These are phyloP conservation scores for Ptyas mucosa DNA, from an alignment of 2,113 vertebrate species.

Conservation along the genomic window DNA sequence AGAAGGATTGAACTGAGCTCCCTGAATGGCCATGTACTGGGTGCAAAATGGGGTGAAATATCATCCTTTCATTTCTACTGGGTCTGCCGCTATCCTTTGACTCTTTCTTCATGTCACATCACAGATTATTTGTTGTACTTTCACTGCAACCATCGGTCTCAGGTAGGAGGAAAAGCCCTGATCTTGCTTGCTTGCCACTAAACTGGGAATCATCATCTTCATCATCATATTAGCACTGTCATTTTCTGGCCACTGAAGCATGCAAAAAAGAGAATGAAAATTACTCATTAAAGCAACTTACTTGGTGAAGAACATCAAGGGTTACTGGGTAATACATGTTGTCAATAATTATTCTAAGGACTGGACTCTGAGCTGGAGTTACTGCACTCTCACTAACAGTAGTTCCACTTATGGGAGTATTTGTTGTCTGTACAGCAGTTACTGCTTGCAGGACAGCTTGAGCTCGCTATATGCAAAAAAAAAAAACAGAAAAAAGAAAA, in stretches of 20 bases:
- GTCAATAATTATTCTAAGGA: constrained; percentile 97
- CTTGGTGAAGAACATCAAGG: constrained; percentile 96
- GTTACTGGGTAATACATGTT: constrained; percentile 99
- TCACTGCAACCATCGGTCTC: background rate
- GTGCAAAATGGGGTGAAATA: background rate
- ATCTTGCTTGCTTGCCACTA: background rate
- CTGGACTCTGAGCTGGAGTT: constrained; percentile 88
- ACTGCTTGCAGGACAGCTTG: constrained; percentile 89
- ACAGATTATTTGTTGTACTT: background rate
- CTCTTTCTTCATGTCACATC: background rate
- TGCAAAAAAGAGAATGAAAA: background rate
- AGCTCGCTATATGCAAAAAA: constrained; percentile 72
- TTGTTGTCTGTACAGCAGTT: constrained; percentile 87
- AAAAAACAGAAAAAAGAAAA: background rate
- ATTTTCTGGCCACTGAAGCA: background rate
- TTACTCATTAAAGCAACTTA: constrained; percentile 57
- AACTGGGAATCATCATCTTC: background rate
- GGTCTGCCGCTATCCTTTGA: background rate
- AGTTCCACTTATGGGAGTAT: constrained; percentile 82
- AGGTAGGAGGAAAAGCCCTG: background rate
- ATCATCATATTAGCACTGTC: background rate
- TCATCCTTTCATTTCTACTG: background rate
- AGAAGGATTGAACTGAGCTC: background rate
- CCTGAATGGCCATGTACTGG: background rate
- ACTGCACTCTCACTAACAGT: constrained; percentile 85